A percentile compares a stretch with the other conserved stretches of the same genome.
These are phyloP conservation scores for Lytechinus pictus DNA, from an alignment of 35 echinoderm and acorn worm species.

Conservation along the genomic window DNA sequence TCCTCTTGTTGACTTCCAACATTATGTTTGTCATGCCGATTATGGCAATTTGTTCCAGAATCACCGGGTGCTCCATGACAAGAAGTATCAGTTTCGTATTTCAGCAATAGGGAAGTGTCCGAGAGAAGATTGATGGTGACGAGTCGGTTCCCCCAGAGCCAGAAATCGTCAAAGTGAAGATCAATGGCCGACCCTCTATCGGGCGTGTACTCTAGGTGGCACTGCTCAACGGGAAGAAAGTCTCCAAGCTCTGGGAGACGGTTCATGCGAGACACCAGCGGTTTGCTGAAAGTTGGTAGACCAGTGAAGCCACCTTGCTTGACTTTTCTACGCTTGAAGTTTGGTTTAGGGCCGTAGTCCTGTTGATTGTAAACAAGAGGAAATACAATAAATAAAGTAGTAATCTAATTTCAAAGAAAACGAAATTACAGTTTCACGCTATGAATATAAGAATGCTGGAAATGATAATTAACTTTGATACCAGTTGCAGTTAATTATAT, in stretches of 20 bases:
- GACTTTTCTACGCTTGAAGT: conserved; percentile 91
- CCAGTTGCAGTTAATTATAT: no score
- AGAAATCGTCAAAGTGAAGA: conserved; percentile 89
- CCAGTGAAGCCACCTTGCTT: conserved; percentile 71
- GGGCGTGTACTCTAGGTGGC: conserved; percentile 89
- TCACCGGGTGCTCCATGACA: not conserved
- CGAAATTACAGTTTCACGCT: no score
- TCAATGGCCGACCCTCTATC: conserved; percentile 89
- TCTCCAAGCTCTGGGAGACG: conserved; percentile 15
- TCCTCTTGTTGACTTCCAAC: not conserved
- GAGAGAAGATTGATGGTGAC: conserved; percentile 92
- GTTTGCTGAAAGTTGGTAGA: conserved; percentile 78
- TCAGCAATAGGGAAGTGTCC: conserved; percentile 66
- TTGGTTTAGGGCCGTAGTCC: conserved; percentile 96
- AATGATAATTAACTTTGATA: no score
- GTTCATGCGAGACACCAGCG: conserved; percentile 63
- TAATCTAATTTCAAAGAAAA: no score
- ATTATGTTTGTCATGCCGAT: not conserved
- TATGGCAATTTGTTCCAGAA: not conserved
- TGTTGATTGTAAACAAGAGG: not conserved
- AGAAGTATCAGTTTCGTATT: not conserved
- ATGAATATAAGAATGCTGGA: no score
- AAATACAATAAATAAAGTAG: not conserved
- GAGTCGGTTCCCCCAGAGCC: conserved; percentile 92
- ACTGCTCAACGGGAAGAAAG: conserved; percentile 84